Evolutionary conservation across 2,888 invertebrate genomes (phyloP), one percentile per base, ranked within the genome.

Genomic region (Tricholauxania praeusta): DNA sequence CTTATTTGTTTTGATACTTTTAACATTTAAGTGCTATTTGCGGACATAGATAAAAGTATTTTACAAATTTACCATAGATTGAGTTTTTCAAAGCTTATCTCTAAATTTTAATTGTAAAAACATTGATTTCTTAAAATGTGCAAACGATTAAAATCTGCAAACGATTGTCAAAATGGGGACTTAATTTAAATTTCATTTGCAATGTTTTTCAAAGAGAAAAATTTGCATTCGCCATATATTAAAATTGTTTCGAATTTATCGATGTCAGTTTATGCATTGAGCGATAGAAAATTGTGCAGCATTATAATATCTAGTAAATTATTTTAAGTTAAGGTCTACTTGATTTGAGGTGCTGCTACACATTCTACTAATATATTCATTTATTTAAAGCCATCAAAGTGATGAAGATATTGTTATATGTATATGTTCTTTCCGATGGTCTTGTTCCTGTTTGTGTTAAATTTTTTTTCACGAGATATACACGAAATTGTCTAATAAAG

Each of bases 1-100:
- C 77, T 77, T 71, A 52, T 68, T 72, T 73, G 71, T 73, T 63
- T 72, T 39, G 55, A 66, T 55, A 32, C 28, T 19, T 71, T 68
- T 76, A 76, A 75, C 74, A 74, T 75, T 77, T 75, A 77, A 79
- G 79, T 79, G 79, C 79, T 79, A 78, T 75, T 75, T 75, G 68
- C 73, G 77, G 79, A 78, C 79, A 76, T 55, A 79, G 70, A 79
- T 22, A 53, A 79, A 78, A 70, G 49, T 64, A 72, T 53, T 78
- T 77, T 65, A 73, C 73, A 76, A 62, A 55, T 67, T 71, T 74
- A 75, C 75, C 73, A 72, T 68, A 74, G 72, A 60, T 28, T 47
- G 69, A 12, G 28, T 49, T 69, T 22, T 48, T 70, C 22, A 28
- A 55, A 39, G 59, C 22, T 17, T 28, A 52, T 19, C 68, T 73